Percentiles rank a stretch among this genome's conserved stretches.
Evolutionary conservation across 2,888 invertebrate genomes (phyloP).

Genomic region (Cerceris rybyensis): DNA sequence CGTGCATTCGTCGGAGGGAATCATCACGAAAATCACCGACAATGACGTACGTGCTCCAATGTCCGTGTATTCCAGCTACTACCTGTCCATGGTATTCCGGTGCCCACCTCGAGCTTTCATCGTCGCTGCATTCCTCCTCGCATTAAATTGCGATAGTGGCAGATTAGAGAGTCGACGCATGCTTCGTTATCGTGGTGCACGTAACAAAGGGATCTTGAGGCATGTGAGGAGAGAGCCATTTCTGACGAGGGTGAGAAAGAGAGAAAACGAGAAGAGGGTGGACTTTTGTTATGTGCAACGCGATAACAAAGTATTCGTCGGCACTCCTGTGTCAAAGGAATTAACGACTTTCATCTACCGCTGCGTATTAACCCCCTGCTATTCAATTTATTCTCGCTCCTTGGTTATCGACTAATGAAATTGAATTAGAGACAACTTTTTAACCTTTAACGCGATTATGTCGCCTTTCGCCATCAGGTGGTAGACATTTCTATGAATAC

Average conservation of each 20-base stretch:
- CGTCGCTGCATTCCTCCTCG: conserved; percentile 54
- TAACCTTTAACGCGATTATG: too few relatives aligned
- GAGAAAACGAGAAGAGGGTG: too few relatives aligned
- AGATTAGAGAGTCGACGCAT: conserved; percentile 34
- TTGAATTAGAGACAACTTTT: too few relatives aligned
- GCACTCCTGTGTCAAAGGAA: conserved; percentile 42
- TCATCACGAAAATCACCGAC: conserved; percentile 26
- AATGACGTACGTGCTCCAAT: conserved; percentile 38
- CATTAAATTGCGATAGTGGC: conserved; percentile 50
- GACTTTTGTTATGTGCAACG: conserved; percentile 45
- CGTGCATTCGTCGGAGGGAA: conserved; percentile 1
- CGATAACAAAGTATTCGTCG: conserved; percentile 43
- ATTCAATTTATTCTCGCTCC: conserved; percentile 22
- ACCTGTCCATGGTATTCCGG: conserved; percentile 18
- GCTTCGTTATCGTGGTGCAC: conserved; percentile 39
- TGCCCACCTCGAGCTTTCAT: conserved; percentile 13
- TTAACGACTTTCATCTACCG: conserved; percentile 20
- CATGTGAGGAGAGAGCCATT: conserved; percentile 26
- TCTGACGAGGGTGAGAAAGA: too few relatives aligned
- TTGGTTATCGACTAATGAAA: too few relatives aligned
- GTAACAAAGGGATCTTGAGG: conserved; percentile 42
- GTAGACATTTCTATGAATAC: too few relatives aligned
- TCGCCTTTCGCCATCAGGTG: too few relatives aligned
- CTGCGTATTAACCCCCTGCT: conserved; percentile 4
- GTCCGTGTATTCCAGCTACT: conserved; percentile 21